A percentile compares a stretch with the other conserved stretches of the same genome.
These are phyloP conservation scores for Salarias fasciatus DNA, from an alignment of 2,797 vertebrate genomes.

Conservation along the genomic window DNA sequence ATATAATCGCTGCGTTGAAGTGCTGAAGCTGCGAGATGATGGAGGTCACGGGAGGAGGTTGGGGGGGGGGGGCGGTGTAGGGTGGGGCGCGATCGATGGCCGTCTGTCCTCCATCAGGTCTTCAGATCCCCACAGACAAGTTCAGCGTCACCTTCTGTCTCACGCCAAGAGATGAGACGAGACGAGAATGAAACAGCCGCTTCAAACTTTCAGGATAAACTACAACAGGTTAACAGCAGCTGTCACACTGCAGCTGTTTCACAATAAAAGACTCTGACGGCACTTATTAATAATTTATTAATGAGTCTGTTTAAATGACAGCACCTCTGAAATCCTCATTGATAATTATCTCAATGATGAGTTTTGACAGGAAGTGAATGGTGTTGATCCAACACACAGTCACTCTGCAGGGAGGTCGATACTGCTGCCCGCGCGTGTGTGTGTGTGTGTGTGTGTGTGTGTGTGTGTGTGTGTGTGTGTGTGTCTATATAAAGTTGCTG, in stretches of 20 bases:
- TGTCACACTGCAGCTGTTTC: neutral
- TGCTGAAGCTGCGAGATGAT: constrained; percentile 29
- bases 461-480: neutral
- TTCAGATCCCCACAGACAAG: constrained; percentile 8
- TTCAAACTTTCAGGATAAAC: too few species aligned
- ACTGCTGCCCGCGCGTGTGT: neutral
- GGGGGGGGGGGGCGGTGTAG: too few species aligned
- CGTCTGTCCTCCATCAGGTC: constrained; percentile 10
- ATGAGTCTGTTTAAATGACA: too few species aligned
- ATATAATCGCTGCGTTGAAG: neutral
- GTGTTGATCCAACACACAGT: constrained; percentile 9
- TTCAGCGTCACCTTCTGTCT: constrained; percentile 1
- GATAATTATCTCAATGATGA: constrained; percentile 18
- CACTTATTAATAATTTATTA: neutral
- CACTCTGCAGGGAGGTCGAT: neutral
- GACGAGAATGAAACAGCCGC: too few species aligned
- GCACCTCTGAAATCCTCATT: neutral
- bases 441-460: too few species aligned
- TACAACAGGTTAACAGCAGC: too few species aligned
- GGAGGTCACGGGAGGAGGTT: constrained; percentile 16
- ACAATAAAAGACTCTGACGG: neutral
- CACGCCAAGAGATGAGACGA: neutral
- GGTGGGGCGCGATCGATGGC: neutral
- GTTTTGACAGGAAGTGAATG: constrained; percentile 6
- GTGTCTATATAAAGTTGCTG: too few species aligned